Base-by-base conservation (phyloP, 2,888 invertebrate species). In the Tubulanus polymorphus region DNA sequence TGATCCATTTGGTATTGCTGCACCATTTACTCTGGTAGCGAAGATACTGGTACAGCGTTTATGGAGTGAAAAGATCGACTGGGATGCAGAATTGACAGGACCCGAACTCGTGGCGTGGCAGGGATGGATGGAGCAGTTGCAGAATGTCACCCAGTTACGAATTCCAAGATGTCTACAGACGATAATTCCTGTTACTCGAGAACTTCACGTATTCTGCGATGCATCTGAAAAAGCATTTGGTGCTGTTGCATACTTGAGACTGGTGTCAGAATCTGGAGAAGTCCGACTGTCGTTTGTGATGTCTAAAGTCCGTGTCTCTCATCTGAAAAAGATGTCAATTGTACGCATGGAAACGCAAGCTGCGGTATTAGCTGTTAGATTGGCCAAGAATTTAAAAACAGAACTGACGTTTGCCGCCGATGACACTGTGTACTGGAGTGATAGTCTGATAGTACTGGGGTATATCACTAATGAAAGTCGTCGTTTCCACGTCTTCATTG, bases 81-180 rank as follows among this genome's bases (percentile, higher is more conserved):
- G 54, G 54, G 54, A 54, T 52, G 54, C 48, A 15, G 18, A 12
- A 30, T 18, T 54, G n/a, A 29, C 51, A 10, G n/a, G n/a, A n/a
- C 30, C 28, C 5, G 20, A 15, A 12, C 35, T 30, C 12, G 49
- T 10, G 10, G 8, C 23, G 30, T 48, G 49, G 49, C n/a, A 32
- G 10, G 12, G 35, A 18, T 48, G 49, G 49, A 10, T 15, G 10
- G 49, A 37, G 10, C 12, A 48, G 32, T 37, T 48, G 15, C 49
- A 10, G 10, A 48, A 37, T 26, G 10, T 48, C 10, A 18, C 10
- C 15, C 12, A 30, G 12, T 37, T 30, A 12, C 12, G 20, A 10
- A 18, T 48, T 48, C 37, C 49, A 28, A 15, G 53, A 5, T 53
- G 53, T 25, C 35, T 53, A 15, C 48, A 53, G 23, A 30, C 54